Evolutionary conservation across 2,113 vertebrate genomes (phyloP).

Genomic region (Cyprinodon brontotheroides): DNA sequence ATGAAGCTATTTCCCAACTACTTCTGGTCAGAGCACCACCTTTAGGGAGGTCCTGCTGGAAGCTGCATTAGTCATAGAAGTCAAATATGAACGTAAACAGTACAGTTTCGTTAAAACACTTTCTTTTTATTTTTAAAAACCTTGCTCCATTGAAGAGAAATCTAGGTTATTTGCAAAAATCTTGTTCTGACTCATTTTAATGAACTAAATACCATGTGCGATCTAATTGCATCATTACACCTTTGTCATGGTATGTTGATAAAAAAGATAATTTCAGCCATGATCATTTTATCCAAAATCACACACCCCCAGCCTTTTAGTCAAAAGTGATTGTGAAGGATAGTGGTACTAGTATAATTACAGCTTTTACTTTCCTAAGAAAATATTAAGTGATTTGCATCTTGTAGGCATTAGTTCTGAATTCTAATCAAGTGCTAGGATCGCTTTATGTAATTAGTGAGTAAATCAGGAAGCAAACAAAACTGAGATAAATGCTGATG

Average conservation of each 20-base stretch:
- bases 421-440: constrained; percentile 68
- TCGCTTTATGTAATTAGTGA: constrained; percentile 50
- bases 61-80: background rate
- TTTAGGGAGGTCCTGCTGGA: too few relatives aligned
- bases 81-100: background rate
- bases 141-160: background rate
- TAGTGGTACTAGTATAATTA: constrained; percentile 58
- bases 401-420: constrained; percentile 56
- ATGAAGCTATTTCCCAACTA: too few relatives aligned
- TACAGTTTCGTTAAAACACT: background rate
- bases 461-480: constrained; percentile 59
- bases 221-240: background rate
- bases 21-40: too few relatives aligned
- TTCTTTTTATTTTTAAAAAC: background rate
- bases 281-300: constrained; percentile 42
- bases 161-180: background rate
- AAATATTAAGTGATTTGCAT: constrained; percentile 49
- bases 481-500: constrained; percentile 56
- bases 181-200: background rate
- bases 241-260: background rate
- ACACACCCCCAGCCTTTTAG: constrained; percentile 49
- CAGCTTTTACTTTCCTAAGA: constrained; percentile 47
- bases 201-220: background rate
- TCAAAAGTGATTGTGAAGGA: constrained; percentile 64
- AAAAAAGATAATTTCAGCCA: constrained; percentile 6